These are phyloP conservation scores for Pterocles burchelli DNA, from an alignment of 2,113 vertebrate species.

Conservation along the genomic window DNA sequence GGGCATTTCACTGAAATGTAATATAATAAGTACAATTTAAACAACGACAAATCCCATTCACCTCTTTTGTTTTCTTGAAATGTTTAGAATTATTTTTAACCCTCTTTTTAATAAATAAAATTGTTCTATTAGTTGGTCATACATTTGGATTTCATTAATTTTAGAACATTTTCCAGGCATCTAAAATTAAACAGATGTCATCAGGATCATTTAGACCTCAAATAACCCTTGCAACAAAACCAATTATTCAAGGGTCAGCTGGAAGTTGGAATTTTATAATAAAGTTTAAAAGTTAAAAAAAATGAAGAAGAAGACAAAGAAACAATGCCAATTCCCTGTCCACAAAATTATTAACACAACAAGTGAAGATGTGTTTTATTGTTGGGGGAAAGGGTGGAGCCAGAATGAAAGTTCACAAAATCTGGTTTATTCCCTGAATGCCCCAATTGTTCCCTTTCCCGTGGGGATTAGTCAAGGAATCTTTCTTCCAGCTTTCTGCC, in stretches of 20 bases:
- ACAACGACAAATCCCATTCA: constrained; percentile 63
- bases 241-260: constrained; percentile 76
- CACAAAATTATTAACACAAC: neutral
- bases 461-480: neutral
- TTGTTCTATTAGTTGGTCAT: constrained; percentile 69
- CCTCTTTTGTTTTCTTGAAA: constrained; percentile 68
- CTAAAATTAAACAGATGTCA: constrained; percentile 82
- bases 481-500: constrained; percentile 1
- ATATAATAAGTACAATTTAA: constrained; percentile 70
- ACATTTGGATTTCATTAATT: constrained; percentile 79
- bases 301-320: constrained; percentile 43
- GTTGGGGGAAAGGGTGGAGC: neutral
- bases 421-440: constrained; percentile 38
- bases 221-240: constrained; percentile 74
- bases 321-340: constrained; percentile 32
- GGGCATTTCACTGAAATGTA: constrained; percentile 63
- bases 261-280: constrained; percentile 71
- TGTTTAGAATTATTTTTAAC: constrained; percentile 72
- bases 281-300: constrained; percentile 62
- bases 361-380: neutral
- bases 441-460: constrained; percentile 5
- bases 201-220: constrained; percentile 71
- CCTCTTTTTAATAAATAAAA: constrained; percentile 71
- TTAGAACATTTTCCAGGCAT: constrained; percentile 72
- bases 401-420: neutral